Percentiles rank a stretch among this genome's conserved stretches.
These are phyloP conservation scores for Phengaris alcon DNA, from an alignment of 2,888 invertebrate genomes.

Conservation along the genomic window DNA sequence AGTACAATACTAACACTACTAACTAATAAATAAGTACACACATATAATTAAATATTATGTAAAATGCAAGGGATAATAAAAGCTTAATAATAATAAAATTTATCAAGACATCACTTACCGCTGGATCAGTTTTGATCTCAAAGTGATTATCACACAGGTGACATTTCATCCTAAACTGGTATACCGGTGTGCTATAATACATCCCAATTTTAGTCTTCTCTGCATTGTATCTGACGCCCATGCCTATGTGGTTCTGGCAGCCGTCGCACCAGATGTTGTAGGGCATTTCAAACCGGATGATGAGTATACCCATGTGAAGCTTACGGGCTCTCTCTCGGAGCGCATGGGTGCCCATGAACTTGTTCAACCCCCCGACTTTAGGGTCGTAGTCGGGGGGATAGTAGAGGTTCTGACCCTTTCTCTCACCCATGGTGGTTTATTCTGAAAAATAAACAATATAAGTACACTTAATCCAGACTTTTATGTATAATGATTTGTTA, in stretches of 20 bases:
- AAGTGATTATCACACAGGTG: constrained; percentile 98
- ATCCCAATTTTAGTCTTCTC: constrained; percentile 96
- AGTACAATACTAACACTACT: too few species aligned
- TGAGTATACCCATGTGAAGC: constrained; percentile 95
- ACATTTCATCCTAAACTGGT: constrained; percentile 99
- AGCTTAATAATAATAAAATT: too few species aligned
- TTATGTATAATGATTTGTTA: constrained; percentile 26
- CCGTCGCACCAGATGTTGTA: constrained; percentile 99
- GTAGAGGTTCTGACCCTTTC: constrained; percentile 98
- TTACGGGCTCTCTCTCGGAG: constrained; percentile 97
- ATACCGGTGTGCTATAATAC: constrained; percentile 98
- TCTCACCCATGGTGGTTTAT: constrained; percentile 90
- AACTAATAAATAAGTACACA: too few species aligned
- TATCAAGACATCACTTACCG: constrained; percentile 76
- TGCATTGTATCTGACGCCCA: constrained; percentile 98
- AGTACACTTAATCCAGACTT: neutral
- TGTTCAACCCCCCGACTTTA: constrained; percentile 94
- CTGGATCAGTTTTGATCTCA: constrained; percentile 99
- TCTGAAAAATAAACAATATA: constrained; percentile 33
- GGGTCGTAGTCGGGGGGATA: constrained; percentile 99
- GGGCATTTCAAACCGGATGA: constrained; percentile 99
- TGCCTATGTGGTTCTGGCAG: constrained; percentile 98
- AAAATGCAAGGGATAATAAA: too few species aligned
- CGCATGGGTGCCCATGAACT: constrained; percentile 96
- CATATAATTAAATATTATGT: too few species aligned